A percentile compares a stretch with the other conserved stretches of the same genome.
Evolutionary conservation across 2,888 invertebrate species (phyloP).

Genomic region (Parochlus steinenii): DNA sequence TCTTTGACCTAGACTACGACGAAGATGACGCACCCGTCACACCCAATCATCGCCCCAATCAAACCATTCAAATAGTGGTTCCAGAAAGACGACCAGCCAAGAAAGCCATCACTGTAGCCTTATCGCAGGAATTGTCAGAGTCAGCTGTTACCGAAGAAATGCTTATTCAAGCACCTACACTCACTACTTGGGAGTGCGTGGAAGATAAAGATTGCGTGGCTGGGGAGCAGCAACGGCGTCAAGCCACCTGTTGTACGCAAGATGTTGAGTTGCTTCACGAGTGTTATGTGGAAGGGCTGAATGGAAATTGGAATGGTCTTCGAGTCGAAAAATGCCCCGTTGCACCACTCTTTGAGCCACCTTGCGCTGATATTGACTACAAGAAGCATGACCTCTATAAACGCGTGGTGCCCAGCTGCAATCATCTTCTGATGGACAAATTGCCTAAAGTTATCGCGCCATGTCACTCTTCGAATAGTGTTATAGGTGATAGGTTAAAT

Average conservation of each 20-base stretch:
- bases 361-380: conserved; percentile 6
- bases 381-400: conserved; percentile 15
- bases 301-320: conserved; percentile 37
- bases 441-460: conserved; percentile 23
- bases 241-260: neutral
- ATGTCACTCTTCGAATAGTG: too few relatives aligned
- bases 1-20: conserved; percentile 30
- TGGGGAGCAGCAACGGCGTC: conserved; percentile 13
- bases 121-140: neutral
- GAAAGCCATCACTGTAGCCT: too few relatives aligned
- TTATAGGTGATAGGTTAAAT: neutral
- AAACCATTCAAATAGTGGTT: conserved; percentile 17
- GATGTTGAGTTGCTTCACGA: conserved; percentile 29
- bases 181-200: conserved; percentile 15
- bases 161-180: conserved; percentile 3
- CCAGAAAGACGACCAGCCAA: neutral
- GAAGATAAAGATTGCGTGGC: conserved; percentile 25
- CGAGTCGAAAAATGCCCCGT: conserved; percentile 18
- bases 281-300: conserved; percentile 37
- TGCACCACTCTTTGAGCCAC: too few relatives aligned
- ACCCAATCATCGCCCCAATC: too few relatives aligned
- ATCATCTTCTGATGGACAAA: conserved; percentile 22
- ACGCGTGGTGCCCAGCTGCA: conserved; percentile 27
- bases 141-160: neutral
- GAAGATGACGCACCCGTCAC: too few relatives aligned